Evolutionary conservation across 2,113 vertebrate genomes (phyloP), one percentile per base, ranked within the genome.

Genomic region (Macaca fascicularis): DNA sequence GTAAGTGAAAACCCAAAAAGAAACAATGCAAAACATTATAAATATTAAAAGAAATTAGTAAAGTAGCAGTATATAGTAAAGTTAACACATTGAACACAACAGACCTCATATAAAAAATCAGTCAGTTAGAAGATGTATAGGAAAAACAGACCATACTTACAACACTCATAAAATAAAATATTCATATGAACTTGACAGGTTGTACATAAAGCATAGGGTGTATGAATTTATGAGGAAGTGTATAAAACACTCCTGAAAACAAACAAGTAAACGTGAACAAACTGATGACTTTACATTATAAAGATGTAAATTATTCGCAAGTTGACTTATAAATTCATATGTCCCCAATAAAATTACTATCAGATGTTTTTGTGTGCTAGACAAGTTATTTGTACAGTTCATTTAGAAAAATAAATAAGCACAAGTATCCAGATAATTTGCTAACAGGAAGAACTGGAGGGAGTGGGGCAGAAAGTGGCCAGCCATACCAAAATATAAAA

Each of bases 11-110:
- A 76, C 30, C 19, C 19, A 16, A 84, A 83, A 92, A 70, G 5
- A 76, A 75, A 11, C 27, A 40, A 94, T 89, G 45, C 27, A 50
- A 92, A 94, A 78, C 78, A 89, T 81, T 93, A 55, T 74, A 85
- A 81, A 89, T 83, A 95, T 57, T 86, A 74, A 61, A 86, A 48
- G 6, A 32, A 78, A 6, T 88, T 64, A 57, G 30, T 59, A 86
- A 81, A 17, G 23, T 61, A 94, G 27, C 6, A 89, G n/a, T 55
- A 48, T 57, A 69, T 89, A 30, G 38, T 38, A 70, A 85, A 89
- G 80, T 91, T 79, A 85, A 76, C 25, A 92, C 45, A 75, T 8
- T 35, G 20, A 92, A 70, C 14, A 76, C 17, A 67, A 55, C 10
- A 92, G 3, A 23, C 43, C 22, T 76, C 30, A 64, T 17, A n/a